Evolutionary conservation across 1,140 invertebrate species (phyloP).

Genomic region (Drosophila yakuba): DNA sequence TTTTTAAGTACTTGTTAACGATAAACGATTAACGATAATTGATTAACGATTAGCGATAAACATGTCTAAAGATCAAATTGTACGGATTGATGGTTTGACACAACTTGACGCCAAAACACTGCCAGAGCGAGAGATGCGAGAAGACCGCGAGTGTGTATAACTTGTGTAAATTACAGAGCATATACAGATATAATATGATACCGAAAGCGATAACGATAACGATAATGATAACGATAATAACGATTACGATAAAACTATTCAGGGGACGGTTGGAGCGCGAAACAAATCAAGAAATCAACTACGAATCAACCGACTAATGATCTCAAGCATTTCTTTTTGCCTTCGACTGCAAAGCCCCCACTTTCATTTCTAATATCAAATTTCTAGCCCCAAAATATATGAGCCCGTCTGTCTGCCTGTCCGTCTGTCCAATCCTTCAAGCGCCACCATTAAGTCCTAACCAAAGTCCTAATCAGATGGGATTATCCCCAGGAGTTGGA

Average conservation of each 20-base stretch:
- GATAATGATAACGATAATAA: slow-evolving; percentile 33
- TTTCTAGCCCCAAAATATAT: slow-evolving; percentile 6
- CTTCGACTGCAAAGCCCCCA: slow-evolving; percentile 7
- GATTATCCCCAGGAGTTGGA: not conserved
- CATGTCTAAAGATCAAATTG: slow-evolving; percentile 75
- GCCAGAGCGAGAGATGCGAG: slow-evolving; percentile 75
- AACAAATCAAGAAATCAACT: slow-evolving; percentile 37
- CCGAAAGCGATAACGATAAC: slow-evolving; percentile 11
- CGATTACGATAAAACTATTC: slow-evolving; percentile 39
- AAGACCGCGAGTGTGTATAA: slow-evolving; percentile 60
- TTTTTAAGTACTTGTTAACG: slow-evolving; percentile 68
- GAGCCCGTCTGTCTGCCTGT: slow-evolving; percentile 10
- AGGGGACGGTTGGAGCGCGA: slow-evolving; percentile 31
- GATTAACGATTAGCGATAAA: slow-evolving; percentile 45
- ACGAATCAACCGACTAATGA: slow-evolving; percentile 41
- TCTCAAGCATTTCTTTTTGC: slow-evolving; percentile 43
- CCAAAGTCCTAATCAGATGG: not conserved
- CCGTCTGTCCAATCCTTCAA: slow-evolving; percentile 11
- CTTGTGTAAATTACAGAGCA: slow-evolving; percentile 65
- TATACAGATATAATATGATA: slow-evolving; percentile 34
- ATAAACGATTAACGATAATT: slow-evolving; percentile 35
- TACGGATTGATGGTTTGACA: slow-evolving; percentile 83
- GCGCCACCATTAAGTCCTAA: not conserved
- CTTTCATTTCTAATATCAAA: not conserved
- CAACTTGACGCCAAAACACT: slow-evolving; percentile 85